Conservation (phyloP, 2,797 vertebrate genomes). For the Eurystomus glaucurus region DNA sequence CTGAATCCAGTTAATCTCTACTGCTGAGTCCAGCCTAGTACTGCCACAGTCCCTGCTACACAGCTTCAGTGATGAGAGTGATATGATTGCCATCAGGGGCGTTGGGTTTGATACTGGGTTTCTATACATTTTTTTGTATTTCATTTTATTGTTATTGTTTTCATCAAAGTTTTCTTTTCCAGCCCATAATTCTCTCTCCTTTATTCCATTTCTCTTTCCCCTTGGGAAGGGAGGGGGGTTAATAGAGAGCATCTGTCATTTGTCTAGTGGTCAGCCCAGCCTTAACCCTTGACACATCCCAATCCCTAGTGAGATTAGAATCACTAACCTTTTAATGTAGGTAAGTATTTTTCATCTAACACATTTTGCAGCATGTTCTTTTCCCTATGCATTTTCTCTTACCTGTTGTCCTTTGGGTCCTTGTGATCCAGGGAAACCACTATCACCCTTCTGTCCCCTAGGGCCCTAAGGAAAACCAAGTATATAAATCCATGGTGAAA, state of each 20-base stretch:
- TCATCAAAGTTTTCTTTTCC: neutral
- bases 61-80: neutral
- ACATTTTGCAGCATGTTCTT: neutral
- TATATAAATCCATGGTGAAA: neutral
- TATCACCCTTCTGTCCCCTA: slow-evolving; percentile 91
- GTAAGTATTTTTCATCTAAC: neutral
- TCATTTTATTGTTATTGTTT: neutral
- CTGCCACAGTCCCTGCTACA: neutral
- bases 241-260: neutral
- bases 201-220: neutral
- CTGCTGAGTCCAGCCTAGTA: neutral
- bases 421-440: slow-evolving; percentile 86
- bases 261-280: neutral
- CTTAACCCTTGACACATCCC: too few relatives aligned
- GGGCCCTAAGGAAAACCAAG: slow-evolving; percentile 83
- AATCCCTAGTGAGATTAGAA: neutral
- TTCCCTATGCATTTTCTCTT: neutral
- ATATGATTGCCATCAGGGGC: neutral
- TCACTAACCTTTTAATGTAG: neutral
- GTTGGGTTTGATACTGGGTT: neutral
- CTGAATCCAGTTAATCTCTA: neutral
- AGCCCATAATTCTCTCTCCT: neutral
- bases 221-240: neutral
- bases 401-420: slow-evolving; percentile 91
- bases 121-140: neutral